These are phyloP conservation scores for Sanderia malayensis DNA, from an alignment of 30 jellyfish, hydroid and myxozoan species.

Conservation along the genomic window DNA sequence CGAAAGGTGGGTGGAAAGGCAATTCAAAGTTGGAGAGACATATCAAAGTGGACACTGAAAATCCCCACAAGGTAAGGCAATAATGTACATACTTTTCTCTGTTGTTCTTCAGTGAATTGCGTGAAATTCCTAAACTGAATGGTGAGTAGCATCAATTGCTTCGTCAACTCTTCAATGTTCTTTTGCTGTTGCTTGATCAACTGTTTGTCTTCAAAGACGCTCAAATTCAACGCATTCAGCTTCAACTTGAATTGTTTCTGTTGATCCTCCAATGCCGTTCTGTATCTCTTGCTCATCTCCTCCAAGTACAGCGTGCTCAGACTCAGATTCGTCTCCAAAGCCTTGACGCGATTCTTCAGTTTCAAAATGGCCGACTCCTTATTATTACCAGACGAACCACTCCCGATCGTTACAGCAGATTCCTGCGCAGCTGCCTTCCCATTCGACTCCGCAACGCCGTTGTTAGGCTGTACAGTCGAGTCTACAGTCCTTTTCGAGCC, in stretches of 20 bases:
- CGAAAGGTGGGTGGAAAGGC: no score
- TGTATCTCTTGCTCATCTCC: conserved; percentile 93
- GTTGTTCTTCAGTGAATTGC: conserved; percentile 48
- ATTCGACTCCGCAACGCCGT: background rate
- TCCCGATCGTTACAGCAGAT: conserved; percentile 31
- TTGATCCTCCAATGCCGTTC: conserved; percentile 90
- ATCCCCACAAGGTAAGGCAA: no score
- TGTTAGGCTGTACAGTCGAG: background rate
- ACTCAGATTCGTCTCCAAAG: conserved; percentile 79
- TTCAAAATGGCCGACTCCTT: conserved; percentile 93
- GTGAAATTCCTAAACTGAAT: conserved; percentile 43
- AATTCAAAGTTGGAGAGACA: no score
- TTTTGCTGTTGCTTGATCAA: conserved; percentile 38
- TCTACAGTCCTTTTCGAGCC: background rate
- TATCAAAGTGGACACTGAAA: no score
- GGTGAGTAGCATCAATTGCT: conserved; percentile 32
- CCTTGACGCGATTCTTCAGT: conserved; percentile 78
- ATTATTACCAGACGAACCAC: conserved; percentile 80
- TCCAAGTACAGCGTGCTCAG: conserved; percentile 89
- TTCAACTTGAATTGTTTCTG: conserved; percentile 77
- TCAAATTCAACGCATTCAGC: conserved; percentile 48
- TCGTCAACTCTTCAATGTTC: conserved; percentile 46
- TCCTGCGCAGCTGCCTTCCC: background rate
- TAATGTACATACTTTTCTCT: conserved; percentile 51
- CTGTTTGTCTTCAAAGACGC: conserved; percentile 20